These are phyloP conservation scores for Perognathus longimembris DNA, from an alignment of 2,113 vertebrate genomes.

Conservation along the genomic window DNA sequence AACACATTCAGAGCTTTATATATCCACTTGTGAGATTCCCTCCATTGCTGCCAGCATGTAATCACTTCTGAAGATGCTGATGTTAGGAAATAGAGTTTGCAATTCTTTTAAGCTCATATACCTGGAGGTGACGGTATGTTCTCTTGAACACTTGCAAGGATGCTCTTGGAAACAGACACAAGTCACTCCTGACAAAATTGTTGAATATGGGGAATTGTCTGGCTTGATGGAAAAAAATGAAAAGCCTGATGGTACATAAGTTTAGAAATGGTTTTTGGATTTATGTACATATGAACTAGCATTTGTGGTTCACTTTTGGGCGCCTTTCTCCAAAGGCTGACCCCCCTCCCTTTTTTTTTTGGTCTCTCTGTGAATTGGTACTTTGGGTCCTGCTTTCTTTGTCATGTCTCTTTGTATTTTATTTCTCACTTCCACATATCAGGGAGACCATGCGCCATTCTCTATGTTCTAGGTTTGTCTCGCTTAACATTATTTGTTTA, in stretches of 20 bases:
- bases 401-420: no score
- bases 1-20: slow-evolving; percentile 42
- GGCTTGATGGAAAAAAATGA: not conserved
- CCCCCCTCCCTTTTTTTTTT: no score
- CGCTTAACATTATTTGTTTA: no score
- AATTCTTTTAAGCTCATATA: not conserved
- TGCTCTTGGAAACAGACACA: slow-evolving; percentile 42
- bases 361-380: no score
- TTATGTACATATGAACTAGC: no score
- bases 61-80: slow-evolving; percentile 53
- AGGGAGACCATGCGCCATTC: no score
- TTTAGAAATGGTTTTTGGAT: slow-evolving; percentile 13
- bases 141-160: not conserved
- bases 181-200: not conserved
- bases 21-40: not conserved
- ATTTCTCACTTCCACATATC: no score
- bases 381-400: no score
- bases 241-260: not conserved
- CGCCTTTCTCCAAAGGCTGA: no score
- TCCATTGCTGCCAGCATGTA: slow-evolving; percentile 32
- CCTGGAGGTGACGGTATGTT: not conserved
- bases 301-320: no score
- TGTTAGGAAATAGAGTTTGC: slow-evolving; percentile 1
- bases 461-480: no score
- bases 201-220: slow-evolving; percentile 33